Evolutionary conservation across 2,113 vertebrate species (phyloP).

Genomic region (Dendropsophus ebraccatus): DNA sequence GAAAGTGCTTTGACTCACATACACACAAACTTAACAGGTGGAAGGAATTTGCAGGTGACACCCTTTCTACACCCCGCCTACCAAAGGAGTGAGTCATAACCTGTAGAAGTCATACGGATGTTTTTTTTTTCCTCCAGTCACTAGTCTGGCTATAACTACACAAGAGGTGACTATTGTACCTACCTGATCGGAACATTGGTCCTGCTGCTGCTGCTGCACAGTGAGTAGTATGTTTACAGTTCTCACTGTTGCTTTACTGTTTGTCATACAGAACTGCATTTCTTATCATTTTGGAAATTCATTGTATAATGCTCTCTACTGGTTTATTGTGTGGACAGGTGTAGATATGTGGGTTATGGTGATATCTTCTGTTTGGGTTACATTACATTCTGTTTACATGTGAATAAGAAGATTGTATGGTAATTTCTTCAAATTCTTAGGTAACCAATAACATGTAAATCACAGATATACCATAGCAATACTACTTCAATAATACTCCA

Average conservation of each 20-base stretch:
- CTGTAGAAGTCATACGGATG: slow-evolving; percentile 66
- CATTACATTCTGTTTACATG: background rate
- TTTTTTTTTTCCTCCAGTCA: slow-evolving; percentile 64
- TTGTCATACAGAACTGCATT: background rate
- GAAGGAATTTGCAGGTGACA: slow-evolving; percentile 80
- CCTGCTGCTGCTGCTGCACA: background rate
- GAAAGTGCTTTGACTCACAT: slow-evolving; percentile 46
- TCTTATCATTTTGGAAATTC: background rate
- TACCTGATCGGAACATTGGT: slow-evolving; percentile 34
- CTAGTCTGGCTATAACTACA: slow-evolving; percentile 53
- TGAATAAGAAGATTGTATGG: background rate
- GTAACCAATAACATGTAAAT: background rate
- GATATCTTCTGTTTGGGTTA: background rate
- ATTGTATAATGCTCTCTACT: background rate
- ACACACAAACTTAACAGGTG: slow-evolving; percentile 65
- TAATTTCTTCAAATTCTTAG: background rate
- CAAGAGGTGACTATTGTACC: slow-evolving; percentile 41
- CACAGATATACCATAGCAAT: background rate
- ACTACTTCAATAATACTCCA: no score
- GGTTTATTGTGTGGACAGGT: background rate
- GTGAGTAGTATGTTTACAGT: background rate
- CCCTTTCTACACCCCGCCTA: slow-evolving; percentile 81
- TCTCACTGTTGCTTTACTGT: background rate
- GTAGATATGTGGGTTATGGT: no score
- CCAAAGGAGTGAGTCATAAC: slow-evolving; percentile 78